A percentile compares a stretch with the other conserved stretches of the same genome.
phyloP scores from a whole-genome alignment of 2,797 vertebrate species.

The Anguilla obscura region DNA sequence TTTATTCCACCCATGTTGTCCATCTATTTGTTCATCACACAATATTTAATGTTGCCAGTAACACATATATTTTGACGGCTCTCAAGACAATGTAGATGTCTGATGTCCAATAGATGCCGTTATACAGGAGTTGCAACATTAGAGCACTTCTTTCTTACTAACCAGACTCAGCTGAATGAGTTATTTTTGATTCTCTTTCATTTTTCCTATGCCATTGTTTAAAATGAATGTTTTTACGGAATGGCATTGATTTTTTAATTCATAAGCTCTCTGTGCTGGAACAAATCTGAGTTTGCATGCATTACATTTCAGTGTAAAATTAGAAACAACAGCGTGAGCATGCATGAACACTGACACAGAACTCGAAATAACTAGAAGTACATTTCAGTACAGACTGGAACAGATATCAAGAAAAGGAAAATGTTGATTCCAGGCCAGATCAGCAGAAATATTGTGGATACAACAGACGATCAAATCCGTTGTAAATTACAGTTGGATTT shows the following conservation, averaged over 20 bases:
- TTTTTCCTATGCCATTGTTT: neutral
- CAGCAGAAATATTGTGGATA: neutral
- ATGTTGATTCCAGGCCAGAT: neutral
- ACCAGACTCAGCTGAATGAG: neutral
- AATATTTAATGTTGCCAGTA: neutral
- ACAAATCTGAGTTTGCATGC: neutral
- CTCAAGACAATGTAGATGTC: neutral
- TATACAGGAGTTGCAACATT: neutral
- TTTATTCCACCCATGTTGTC: neutral
- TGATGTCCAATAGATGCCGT: neutral
- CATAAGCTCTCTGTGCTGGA: neutral
- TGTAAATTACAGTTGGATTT: neutral
- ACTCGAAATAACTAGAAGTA: neutral
- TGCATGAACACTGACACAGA: neutral
- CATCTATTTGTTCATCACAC: neutral
- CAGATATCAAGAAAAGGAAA: neutral
- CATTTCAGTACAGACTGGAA: neutral
- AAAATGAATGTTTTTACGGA: neutral
- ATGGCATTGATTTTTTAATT: neutral
- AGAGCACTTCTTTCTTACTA: neutral
- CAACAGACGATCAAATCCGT: neutral
- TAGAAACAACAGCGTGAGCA: neutral
- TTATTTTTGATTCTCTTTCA: neutral
- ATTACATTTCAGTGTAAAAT: neutral
- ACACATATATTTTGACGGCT: neutral